Percentiles rank a stretch among this genome's conserved stretches.
These are phyloP conservation scores for Dyspetes luteomarginatus DNA, from an alignment of 2,888 invertebrate species.

Conservation along the genomic window DNA sequence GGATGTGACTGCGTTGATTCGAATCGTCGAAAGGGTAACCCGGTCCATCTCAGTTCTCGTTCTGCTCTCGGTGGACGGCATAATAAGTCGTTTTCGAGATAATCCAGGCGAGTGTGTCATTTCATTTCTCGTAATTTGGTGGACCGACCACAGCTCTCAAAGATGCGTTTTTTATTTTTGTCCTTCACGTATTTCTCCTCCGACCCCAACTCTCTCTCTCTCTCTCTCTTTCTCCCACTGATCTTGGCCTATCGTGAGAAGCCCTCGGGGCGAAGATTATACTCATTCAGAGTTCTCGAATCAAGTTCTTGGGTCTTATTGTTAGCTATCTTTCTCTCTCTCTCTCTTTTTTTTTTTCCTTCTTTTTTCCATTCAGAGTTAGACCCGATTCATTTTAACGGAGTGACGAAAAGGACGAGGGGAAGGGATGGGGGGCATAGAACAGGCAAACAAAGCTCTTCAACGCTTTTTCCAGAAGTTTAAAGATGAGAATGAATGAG, in stretches of 20 bases:
- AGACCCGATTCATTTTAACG: slow-evolving; percentile 31
- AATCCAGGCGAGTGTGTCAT: slow-evolving; percentile 81
- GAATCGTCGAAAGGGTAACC: slow-evolving; percentile 61
- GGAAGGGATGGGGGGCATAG: background rate
- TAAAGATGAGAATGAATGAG: slow-evolving; percentile 5
- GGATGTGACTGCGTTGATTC: slow-evolving; percentile 53
- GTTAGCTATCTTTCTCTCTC: slow-evolving; percentile 57
- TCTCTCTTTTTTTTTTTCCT: slow-evolving; percentile 60
- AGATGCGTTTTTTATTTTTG: slow-evolving; percentile 48
- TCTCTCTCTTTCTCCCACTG: slow-evolving; percentile 38
- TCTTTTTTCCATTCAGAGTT: slow-evolving; percentile 65
- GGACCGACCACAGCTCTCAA: slow-evolving; percentile 56
- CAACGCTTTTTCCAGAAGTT: background rate
- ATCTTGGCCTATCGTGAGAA: slow-evolving; percentile 62
- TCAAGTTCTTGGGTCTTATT: slow-evolving; percentile 67
- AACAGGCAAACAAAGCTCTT: background rate
- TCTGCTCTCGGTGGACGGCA: slow-evolving; percentile 63
- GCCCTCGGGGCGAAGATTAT: slow-evolving; percentile 76
- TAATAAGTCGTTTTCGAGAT: slow-evolving; percentile 82
- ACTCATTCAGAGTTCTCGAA: slow-evolving; percentile 80
- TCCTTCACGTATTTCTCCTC: slow-evolving; percentile 28
- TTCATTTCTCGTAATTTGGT: slow-evolving; percentile 82
- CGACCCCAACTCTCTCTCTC: slow-evolving; percentile 27
- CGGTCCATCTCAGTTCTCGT: slow-evolving; percentile 40
- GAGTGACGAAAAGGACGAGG: background rate